Evolutionary conservation across 2,888 invertebrate species (phyloP), one percentile per base, ranked within the genome.

Genomic region (Brachyptera risi): DNA sequence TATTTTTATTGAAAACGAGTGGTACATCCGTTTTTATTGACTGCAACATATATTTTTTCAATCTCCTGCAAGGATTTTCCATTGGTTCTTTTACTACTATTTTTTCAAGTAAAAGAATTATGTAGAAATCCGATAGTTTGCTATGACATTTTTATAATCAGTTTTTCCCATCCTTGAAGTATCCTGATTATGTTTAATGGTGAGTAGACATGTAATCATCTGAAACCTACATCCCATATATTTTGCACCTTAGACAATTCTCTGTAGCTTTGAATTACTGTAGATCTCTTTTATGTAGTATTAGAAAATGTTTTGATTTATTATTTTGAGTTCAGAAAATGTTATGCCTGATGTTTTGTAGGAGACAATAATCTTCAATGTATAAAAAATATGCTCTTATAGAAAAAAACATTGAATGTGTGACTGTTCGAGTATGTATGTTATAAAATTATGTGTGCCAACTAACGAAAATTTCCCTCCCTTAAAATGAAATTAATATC

Each of bases 81-180:
- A 42, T 19, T n/a, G n/a, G n/a, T n/a, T n/a, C n/a, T n/a, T n/a
- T n/a, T n/a, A n/a, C n/a, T n/a, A n/a, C n/a, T n/a, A n/a, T n/a
- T n/a, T n/a, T n/a, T n/a, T n/a, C n/a, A n/a, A n/a, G n/a, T n/a
- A n/a, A n/a, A n/a, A n/a, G n/a, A n/a, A n/a, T n/a, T n/a, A n/a
- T n/a, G n/a, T n/a, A n/a, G n/a, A n/a, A n/a, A n/a, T n/a, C n/a
- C n/a, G n/a, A n/a, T n/a, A 31, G 5, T 31, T 31, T 31, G 5
- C 5, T 31, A 31, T 31, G 31, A 5, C 31, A 31, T 31, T 31
- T 7, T 31, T 31, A n/a, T n/a, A n/a, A n/a, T n/a, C n/a, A n/a
- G n/a, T 66, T 64, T 60, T 58, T 56, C 64, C 62, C 50, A 60
- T 60, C 68, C 68, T 70, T 71, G 72, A 73, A 73, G n/a, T 71